Conservation (phyloP, 2,888 invertebrate genomes). For the Polymixis flavicincta region DNA sequence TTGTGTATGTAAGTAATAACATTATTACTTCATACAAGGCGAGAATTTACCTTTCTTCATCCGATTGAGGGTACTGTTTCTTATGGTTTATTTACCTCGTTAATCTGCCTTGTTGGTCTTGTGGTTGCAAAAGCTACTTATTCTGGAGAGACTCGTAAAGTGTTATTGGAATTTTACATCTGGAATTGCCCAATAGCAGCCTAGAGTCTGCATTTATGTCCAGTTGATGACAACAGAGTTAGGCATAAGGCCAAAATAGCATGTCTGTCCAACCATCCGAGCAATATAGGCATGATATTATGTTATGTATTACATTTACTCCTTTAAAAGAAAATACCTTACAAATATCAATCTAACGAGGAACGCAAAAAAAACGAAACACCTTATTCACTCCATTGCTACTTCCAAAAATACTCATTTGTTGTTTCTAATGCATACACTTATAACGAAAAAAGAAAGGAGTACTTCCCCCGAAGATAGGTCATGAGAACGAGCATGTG, state of each 20-base stretch:
- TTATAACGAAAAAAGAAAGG: constrained; percentile 21
- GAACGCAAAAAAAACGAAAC: neutral
- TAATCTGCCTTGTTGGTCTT: neutral
- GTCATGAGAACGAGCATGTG: constrained; percentile 55
- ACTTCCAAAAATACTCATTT: constrained; percentile 18
- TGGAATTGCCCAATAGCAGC: neutral
- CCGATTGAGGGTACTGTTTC: neutral
- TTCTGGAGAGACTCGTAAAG: neutral
- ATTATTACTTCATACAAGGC: neutral
- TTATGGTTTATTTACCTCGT: neutral
- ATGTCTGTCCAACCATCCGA: neutral
- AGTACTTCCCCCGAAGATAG: constrained; percentile 16
- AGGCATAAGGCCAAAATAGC: too few species aligned
- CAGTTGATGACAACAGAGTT: neutral
- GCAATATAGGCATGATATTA: neutral
- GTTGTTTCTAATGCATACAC: constrained; percentile 21
- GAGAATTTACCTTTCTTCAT: neutral
- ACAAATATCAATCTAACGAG: neutral
- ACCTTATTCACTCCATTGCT: neutral
- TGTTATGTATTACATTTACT: neutral
- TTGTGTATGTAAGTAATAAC: neutral
- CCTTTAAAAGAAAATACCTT: neutral
- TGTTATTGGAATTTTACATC: neutral
- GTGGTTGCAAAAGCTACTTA: neutral
- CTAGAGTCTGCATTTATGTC: neutral